Evolutionary conservation across 30 jellyfish, hydroid and myxozoan species (phyloP), one percentile per base, ranked within the genome.

Genomic region (Chrysaora quinquecirrha): DNA sequence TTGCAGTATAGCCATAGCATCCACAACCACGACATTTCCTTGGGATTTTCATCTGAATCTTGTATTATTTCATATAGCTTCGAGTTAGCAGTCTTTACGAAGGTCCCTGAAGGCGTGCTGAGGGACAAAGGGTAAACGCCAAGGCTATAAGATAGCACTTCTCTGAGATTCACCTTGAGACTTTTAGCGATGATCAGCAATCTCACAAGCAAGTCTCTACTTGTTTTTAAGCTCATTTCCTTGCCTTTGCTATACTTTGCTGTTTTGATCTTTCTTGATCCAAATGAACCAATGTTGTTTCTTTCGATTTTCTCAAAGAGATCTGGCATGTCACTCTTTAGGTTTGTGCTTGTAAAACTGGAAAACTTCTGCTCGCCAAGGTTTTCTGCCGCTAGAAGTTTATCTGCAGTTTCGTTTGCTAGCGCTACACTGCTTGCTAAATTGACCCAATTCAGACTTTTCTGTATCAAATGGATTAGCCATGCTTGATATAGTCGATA

Each of bases 291-390:
- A 25, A 52, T 52, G 68, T 52, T 52, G 68, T 52, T 52, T 19
- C 68, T 52, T 25, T 52, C 19, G 68, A 52, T 52, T 52, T 52
- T 52, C 19, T 12, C 68, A 20, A 52, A 52, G 19, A 52, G 12
- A 25, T 52, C 68, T 52, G 24, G 68, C 19, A 20, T 10, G 29
- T 52, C 24, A 52, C 68, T 3, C 68, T 4, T 52, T 2, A 52
- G 68, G 25, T 52, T 52, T 52, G 24, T 52, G 27, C 29, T 52
- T 19, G 25, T 25, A 52, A 52, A 10, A 25, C 68, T 52, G 9
- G 68, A 52, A 52, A 52, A 52, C 68, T 52, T 12, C 25, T 52
- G 6, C 68, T 52, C 68, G 25, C 68, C 68, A 19, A 52, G 68
- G 19, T 52, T 52, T 52, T 52, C 68, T 52, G 68, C 68, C 19